These are phyloP conservation scores for Athalia rosae DNA, from an alignment of 2,888 invertebrate genomes.

Conservation along the genomic window DNA sequence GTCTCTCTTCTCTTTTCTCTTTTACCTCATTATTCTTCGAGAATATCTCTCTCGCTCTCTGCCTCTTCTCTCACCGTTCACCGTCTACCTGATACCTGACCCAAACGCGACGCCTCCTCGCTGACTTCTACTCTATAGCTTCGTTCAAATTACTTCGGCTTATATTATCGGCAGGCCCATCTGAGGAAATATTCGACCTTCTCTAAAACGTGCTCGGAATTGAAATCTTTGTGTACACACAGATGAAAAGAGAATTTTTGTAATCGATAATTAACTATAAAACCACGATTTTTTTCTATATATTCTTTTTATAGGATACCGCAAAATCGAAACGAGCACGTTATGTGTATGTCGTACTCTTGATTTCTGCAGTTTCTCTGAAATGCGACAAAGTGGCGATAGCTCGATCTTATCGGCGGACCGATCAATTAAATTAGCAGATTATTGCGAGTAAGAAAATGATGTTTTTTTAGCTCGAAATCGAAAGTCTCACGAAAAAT, in stretches of 20 bases:
- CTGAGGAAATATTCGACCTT: slow-evolving; percentile 22
- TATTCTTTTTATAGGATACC: no score
- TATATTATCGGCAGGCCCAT: slow-evolving; percentile 24
- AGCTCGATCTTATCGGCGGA: no score
- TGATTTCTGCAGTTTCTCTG: no score
- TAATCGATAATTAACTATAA: not conserved
- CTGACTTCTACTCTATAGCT: not conserved
- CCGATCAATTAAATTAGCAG: no score
- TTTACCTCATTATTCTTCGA: not conserved
- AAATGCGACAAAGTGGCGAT: no score
- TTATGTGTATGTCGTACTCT: no score
- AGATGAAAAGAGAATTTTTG: not conserved
- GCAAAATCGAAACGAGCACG: no score
- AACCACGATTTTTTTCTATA: no score
- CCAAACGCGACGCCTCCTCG: slow-evolving; percentile 12
- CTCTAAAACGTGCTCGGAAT: not conserved
- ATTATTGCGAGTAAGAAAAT: no score
- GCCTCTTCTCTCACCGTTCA: slow-evolving; percentile 45
- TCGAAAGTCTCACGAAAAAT: no score
- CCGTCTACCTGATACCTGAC: slow-evolving; percentile 20
- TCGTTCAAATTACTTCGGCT: slow-evolving; percentile 26
- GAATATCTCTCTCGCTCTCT: slow-evolving; percentile 43
- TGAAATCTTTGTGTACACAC: not conserved
- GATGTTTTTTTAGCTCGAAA: no score
- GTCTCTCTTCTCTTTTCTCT: slow-evolving; percentile 31